A percentile compares a stretch with the other conserved stretches of the same genome.
phyloP scores from a whole-genome alignment of 2,113 vertebrate genomes.

The Sorex araneus region DNA sequence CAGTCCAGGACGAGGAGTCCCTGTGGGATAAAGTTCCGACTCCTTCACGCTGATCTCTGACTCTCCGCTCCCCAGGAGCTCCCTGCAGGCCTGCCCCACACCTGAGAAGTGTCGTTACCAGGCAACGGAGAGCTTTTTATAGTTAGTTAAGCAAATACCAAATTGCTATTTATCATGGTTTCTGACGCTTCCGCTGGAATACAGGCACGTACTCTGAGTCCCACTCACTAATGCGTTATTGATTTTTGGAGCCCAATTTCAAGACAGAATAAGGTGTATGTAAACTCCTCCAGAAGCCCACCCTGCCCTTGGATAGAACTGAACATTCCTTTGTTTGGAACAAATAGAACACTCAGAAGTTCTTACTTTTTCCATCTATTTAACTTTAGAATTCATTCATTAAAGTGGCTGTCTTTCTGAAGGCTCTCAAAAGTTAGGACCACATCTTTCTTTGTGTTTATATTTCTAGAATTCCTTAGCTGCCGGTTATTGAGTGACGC shows the following conservation, averaged over 20 bases:
- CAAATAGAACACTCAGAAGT: not conserved
- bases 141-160: not conserved
- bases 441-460: conserved; percentile 15
- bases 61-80: not conserved
- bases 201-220: not conserved
- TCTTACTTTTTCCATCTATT: not conserved
- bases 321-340: conserved; percentile 16
- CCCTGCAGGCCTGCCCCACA: not conserved
- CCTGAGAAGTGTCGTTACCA: not conserved
- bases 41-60: not conserved
- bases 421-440: not conserved
- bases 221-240: not conserved
- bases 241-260: conserved; percentile 3
- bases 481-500: not conserved
- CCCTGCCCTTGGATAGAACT: not conserved
- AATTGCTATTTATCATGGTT: not conserved
- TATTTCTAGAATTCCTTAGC: not conserved
- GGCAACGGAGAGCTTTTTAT: not conserved
- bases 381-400: not conserved
- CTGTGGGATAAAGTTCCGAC: too few species aligned
- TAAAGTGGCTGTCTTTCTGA: not conserved
- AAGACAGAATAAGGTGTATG: not conserved
- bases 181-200: not conserved
- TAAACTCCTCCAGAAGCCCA: not conserved
- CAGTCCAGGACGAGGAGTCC: not conserved